Conservation (phyloP, 2,888 invertebrate species). For the Catocala nupta region DNA sequence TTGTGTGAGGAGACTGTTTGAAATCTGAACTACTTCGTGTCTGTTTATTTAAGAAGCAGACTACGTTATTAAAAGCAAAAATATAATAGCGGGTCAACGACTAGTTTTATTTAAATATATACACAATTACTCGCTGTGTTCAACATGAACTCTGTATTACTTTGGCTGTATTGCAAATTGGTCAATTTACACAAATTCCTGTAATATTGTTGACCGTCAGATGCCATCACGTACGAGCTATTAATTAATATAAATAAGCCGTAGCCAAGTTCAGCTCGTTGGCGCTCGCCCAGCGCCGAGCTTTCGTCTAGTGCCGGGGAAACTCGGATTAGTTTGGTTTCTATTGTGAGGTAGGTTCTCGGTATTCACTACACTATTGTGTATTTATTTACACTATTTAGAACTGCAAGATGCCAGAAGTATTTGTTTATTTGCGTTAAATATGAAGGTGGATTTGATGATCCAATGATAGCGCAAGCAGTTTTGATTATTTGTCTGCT, state of each 20-base stretch:
- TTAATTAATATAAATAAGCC: slow-evolving; percentile 43
- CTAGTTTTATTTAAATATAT: no score
- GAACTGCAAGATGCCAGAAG: no score
- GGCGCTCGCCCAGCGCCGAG: slow-evolving; percentile 18
- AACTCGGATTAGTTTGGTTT: slow-evolving; percentile 52
- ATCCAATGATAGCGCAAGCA: no score
- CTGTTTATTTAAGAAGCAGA: no score
- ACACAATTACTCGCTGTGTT: background rate
- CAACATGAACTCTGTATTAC: background rate
- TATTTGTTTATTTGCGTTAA: no score
- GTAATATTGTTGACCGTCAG: slow-evolving; percentile 27
- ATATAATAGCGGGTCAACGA: no score
- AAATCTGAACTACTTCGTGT: no score
- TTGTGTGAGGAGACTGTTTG: no score
- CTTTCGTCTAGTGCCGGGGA: slow-evolving; percentile 36
- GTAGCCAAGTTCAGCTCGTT: slow-evolving; percentile 28
- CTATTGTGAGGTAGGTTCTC: slow-evolving; percentile 31
- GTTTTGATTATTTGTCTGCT: no score
- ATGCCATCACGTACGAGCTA: slow-evolving; percentile 47
- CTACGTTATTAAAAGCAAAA: no score
- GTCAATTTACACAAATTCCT: slow-evolving; percentile 21
- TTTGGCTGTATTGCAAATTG: slow-evolving; percentile 8
- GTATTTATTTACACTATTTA: no score
- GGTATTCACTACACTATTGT: background rate
- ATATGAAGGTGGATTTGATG: no score